Evolutionary conservation across 1,140 invertebrate species (phyloP).

Genomic region (Dysdera silvatica): DNA sequence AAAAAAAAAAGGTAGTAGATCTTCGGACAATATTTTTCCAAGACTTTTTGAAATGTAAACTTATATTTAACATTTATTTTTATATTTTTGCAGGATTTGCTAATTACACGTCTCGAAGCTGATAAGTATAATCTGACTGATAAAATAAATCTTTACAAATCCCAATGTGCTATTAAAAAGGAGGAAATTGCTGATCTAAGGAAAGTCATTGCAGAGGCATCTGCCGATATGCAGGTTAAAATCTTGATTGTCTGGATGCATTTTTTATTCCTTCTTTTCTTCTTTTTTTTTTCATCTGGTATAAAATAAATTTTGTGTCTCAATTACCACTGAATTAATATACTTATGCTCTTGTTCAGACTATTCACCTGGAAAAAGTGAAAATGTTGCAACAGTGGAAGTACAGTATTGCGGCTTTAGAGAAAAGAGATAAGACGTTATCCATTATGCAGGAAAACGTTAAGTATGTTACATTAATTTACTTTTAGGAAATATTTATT

Average conservation of each 20-base stretch:
- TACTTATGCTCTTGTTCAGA: constrained; percentile 4
- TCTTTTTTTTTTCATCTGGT: too few species aligned
- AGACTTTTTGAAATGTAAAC: too few species aligned
- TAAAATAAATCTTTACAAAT: constrained; percentile 18
- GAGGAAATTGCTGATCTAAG: constrained; percentile 13
- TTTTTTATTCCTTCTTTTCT: too few species aligned
- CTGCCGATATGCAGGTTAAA: constrained; percentile 24
- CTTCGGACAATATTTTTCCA: too few species aligned
- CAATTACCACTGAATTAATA: background rate
- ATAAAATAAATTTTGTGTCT: background rate
- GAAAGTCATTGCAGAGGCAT: constrained; percentile 17
- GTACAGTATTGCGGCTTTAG: constrained; percentile 17
- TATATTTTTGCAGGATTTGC: constrained; percentile 11
- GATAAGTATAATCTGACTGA: constrained; percentile 22
- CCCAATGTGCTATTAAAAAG: constrained; percentile 23
- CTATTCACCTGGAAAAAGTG: constrained; percentile 16
- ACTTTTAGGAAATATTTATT: too few species aligned
- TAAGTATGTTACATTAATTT: too few species aligned
- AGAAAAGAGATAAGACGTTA: constrained; percentile 19
- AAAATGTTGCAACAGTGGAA: constrained; percentile 24
- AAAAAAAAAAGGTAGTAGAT: too few species aligned
- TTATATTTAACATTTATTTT: too few species aligned
- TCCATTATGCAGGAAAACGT: too few species aligned
- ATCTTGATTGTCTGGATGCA: too few species aligned
- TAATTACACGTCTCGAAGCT: constrained; percentile 19